A percentile compares a stretch with the other conserved stretches of the same genome.
Conservation (phyloP, 2,888 invertebrate genomes). For the Celastrina argiolus region DNA sequence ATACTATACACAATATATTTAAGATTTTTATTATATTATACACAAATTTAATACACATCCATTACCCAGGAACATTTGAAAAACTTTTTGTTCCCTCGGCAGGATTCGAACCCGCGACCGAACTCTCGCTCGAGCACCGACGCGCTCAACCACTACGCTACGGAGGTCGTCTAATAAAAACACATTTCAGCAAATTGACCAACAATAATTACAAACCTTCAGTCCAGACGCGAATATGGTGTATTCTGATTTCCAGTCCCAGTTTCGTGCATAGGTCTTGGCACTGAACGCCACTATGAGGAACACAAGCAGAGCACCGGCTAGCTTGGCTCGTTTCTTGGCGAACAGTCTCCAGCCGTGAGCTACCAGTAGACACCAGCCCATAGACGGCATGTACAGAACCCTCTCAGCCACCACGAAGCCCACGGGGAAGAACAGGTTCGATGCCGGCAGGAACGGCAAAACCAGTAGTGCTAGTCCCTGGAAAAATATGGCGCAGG, state of each 20-base stretch:
- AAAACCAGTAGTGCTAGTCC: conserved; percentile 90
- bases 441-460: conserved; percentile 97
- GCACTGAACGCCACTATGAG: conserved; percentile 87
- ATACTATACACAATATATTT: too few relatives aligned
- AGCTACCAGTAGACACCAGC: conserved; percentile 94
- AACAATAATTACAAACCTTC: conserved; percentile 68
- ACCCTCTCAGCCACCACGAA: conserved; percentile 98
- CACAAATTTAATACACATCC: too few relatives aligned
- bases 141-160: too few relatives aligned
- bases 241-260: conserved; percentile 96
- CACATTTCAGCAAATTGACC: too few relatives aligned
- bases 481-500: conserved; percentile 67
- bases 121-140: too few relatives aligned
- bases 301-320: conserved; percentile 82
- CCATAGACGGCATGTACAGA: conserved; percentile 98
- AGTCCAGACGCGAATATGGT: conserved; percentile 95
- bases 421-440: conserved; percentile 98
- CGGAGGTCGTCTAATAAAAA: too few relatives aligned
- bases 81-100: too few relatives aligned
- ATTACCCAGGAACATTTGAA: too few relatives aligned
- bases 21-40: too few relatives aligned
- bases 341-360: conserved; percentile 88
- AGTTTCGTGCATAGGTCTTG: conserved; percentile 92
- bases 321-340: conserved; percentile 80
- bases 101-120: too few relatives aligned